Evolutionary conservation across 53 echinoderm and acorn worm species (phyloP).

Genomic region (Crossaster papposus): DNA sequence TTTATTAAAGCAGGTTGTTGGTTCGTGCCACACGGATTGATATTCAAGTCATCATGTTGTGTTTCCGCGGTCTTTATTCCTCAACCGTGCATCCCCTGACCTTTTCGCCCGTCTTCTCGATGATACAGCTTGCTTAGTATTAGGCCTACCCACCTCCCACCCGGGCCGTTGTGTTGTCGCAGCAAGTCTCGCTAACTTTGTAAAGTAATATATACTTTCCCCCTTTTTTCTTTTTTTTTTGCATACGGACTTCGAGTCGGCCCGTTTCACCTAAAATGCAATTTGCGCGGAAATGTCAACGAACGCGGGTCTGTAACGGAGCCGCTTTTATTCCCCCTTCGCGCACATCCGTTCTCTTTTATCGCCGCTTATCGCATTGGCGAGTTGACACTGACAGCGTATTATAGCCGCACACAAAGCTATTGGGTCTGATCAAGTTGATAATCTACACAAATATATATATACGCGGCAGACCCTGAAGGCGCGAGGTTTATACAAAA

Average conservation of each 20-base stretch:
- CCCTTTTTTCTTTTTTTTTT: not conserved
- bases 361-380: not conserved
- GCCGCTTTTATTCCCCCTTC: not conserved
- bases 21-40: constrained; percentile 2
- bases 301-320: constrained; percentile 51
- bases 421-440: constrained; percentile 39
- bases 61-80: constrained; percentile 36
- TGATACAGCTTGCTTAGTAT: constrained; percentile 42
- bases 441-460: constrained; percentile 59
- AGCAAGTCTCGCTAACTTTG: constrained; percentile 48
- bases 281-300: constrained; percentile 62
- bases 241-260: not conserved
- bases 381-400: constrained; percentile 31
- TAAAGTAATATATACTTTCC: constrained; percentile 1
- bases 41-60: constrained; percentile 37
- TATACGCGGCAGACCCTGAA: constrained; percentile 29
- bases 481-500: constrained; percentile 61
- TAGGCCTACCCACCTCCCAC: constrained; percentile 36
- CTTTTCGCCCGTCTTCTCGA: constrained; percentile 16
- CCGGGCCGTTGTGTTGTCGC: constrained; percentile 43
- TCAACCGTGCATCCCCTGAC: constrained; percentile 13
- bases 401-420: constrained; percentile 31
- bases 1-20: not conserved
- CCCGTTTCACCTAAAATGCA: constrained; percentile 38
- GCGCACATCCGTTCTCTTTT: not conserved